These are phyloP conservation scores for Coelinius sp. DNA, from an alignment of 2,888 invertebrate genomes.

Conservation along the genomic window DNA sequence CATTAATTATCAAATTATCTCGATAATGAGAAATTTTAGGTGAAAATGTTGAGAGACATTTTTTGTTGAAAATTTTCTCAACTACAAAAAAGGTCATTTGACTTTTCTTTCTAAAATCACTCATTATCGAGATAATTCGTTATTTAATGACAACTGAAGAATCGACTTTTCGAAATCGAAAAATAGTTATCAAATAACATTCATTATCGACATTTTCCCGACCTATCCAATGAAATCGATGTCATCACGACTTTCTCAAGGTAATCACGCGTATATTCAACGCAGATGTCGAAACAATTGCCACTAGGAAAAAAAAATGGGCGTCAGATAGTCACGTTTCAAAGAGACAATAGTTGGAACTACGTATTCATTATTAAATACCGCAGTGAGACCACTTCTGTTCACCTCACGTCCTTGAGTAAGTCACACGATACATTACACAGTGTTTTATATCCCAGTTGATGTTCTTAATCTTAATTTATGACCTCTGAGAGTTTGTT, in stretches of 20 bases:
- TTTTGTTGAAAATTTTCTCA: too few species aligned
- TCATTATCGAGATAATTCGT: not conserved
- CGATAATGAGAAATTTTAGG: too few species aligned
- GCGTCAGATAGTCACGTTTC: not conserved
- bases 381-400: not conserved
- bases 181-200: too few species aligned
- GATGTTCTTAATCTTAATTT: not conserved
- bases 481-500: too few species aligned
- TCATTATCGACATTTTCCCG: not conserved
- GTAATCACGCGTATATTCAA: too few species aligned
- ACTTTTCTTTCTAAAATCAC: too few species aligned
- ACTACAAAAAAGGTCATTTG: too few species aligned
- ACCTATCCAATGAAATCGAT: not conserved
- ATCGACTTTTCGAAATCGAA: not conserved
- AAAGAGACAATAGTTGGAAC: not conserved
- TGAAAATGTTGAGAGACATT: too few species aligned
- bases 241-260: not conserved
- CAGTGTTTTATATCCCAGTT: not conserved
- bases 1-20: too few species aligned
- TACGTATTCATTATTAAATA: not conserved
- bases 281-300: not conserved
- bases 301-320: not conserved
- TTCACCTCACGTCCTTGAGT: not conserved
- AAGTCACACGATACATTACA: not conserved
- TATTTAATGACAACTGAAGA: not conserved